Evolutionary conservation across 2,113 vertebrate genomes (phyloP).

Genomic region (Limnothrissa miodon): DNA sequence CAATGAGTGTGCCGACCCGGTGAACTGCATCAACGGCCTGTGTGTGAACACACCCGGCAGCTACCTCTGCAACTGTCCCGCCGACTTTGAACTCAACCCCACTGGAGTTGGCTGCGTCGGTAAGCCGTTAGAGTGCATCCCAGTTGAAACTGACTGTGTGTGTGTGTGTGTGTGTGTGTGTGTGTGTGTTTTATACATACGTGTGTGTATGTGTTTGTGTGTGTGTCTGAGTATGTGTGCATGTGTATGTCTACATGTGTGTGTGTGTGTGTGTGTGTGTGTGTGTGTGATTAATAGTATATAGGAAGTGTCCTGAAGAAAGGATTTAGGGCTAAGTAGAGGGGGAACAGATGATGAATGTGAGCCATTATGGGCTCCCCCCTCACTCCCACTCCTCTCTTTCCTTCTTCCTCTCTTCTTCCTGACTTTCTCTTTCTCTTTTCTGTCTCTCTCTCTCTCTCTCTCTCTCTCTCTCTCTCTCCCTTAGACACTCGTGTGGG

Average conservation of each 20-base stretch:
- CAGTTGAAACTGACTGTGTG: background rate
- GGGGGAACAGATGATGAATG: background rate
- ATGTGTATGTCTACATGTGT: background rate
- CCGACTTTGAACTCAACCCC: constrained; percentile 90
- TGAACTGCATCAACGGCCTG: constrained; percentile 90
- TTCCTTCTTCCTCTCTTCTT: background rate
- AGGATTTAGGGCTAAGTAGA: background rate
- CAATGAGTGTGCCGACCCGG: constrained; percentile 88
- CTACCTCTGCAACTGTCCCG: constrained; percentile 88
- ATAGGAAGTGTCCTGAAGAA: background rate
- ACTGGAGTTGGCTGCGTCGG: constrained; percentile 91
- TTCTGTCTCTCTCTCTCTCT: constrained; percentile 5
- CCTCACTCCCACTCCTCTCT: background rate
- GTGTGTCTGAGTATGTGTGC: background rate
- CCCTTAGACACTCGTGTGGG: constrained; percentile 82
- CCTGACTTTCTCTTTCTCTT: no score
- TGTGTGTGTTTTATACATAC: no score
- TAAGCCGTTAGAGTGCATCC: constrained; percentile 62
- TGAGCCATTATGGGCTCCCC: background rate
- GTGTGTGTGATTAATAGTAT: background rate
- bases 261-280: background rate
- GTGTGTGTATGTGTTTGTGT: background rate
- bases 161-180: background rate
- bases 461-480: background rate
- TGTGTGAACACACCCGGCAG: constrained; percentile 90